Evolutionary conservation across 1,140 invertebrate species (phyloP).

Genomic region (Zaprionus vittiger): DNA sequence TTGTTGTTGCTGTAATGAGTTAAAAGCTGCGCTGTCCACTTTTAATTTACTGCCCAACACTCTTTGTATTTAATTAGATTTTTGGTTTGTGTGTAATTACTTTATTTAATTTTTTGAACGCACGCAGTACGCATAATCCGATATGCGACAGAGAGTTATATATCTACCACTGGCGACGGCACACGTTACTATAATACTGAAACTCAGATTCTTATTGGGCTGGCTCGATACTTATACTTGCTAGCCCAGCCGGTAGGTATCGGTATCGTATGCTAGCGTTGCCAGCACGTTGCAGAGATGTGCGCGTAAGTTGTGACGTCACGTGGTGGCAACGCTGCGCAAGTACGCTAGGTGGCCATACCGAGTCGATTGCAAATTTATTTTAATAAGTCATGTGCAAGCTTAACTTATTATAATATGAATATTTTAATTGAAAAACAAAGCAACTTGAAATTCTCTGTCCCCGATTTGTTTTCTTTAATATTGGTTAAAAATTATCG

Average conservation of each 20-base stretch:
- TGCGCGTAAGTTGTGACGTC: constrained; percentile 10
- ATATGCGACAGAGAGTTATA: constrained; percentile 48
- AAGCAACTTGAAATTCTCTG: constrained; percentile 11
- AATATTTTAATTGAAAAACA: neutral
- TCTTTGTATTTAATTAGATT: constrained; percentile 25
- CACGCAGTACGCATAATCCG: constrained; percentile 63
- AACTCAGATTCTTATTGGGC: constrained; percentile 56
- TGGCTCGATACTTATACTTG: constrained; percentile 35
- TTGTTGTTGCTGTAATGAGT: constrained; percentile 15
- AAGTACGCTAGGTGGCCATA: constrained; percentile 16
- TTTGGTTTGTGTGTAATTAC: constrained; percentile 28
- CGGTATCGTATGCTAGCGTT: constrained; percentile 9
- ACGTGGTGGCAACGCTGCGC: neutral
- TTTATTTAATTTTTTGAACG: constrained; percentile 55
- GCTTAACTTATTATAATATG: neutral
- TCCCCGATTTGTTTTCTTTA: neutral
- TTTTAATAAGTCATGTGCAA: neutral
- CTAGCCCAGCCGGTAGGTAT: constrained; percentile 38
- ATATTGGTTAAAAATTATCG: constrained; percentile 16
- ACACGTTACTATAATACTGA: constrained; percentile 61
- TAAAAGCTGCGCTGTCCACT: constrained; percentile 12
- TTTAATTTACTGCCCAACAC: constrained; percentile 29
- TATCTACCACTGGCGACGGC: constrained; percentile 52
- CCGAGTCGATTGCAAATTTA: neutral
- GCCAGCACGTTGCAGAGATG: constrained; percentile 6